Base-by-base conservation (phyloP, 1,140 invertebrate species). In the Tetraneura akinire region DNA sequence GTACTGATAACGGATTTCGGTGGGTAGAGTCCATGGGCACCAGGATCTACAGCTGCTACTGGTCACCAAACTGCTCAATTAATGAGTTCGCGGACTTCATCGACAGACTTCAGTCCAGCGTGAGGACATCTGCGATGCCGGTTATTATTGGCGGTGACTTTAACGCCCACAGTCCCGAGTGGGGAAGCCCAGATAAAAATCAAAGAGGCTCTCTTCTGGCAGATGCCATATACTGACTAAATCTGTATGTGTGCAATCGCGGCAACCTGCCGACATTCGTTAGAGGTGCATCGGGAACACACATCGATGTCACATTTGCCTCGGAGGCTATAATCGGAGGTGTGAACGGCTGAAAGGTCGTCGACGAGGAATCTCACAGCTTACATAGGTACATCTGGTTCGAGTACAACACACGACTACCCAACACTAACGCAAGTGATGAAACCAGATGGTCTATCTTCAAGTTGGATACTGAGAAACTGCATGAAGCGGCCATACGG, bases 241-340 rank as follows among this genome's bases (percentile, higher is more conserved):
- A 64, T 11, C 16, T 80, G 55, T 53, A 62, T 9, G 62, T 80
- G 16, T 60, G 57, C n/a, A 80, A 80, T 23, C 0, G 32, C 14
- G 78, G 78, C 1, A 26, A 45, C 5, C 16, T 21, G 21, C 60
- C 78, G 13, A 80, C 78, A 5, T 80, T 80, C 47, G 78, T 80
- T 14, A 62, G 60, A 66, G 60, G 60, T 14, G 60, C 37, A 49
- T 45, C 37, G 37, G 21, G 10, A 29, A 60, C 78, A 9, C 26
- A 64, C 10, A 80, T 80, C 26, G 78, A 80, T 32, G 78, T 80
- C 11, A 80, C 78, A 0, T 42, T 80, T 9, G 37, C 18, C 1
- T 80, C 78, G n/a, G 26, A 64, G n/a, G 26, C n/a, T 6, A 4
- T 80, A 9, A 66, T 80, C 0, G n/a, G 18, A 3, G 23, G 23